Evolutionary conservation across 2,113 vertebrate species (phyloP).

Genomic region (Leucosticte australis): DNA sequence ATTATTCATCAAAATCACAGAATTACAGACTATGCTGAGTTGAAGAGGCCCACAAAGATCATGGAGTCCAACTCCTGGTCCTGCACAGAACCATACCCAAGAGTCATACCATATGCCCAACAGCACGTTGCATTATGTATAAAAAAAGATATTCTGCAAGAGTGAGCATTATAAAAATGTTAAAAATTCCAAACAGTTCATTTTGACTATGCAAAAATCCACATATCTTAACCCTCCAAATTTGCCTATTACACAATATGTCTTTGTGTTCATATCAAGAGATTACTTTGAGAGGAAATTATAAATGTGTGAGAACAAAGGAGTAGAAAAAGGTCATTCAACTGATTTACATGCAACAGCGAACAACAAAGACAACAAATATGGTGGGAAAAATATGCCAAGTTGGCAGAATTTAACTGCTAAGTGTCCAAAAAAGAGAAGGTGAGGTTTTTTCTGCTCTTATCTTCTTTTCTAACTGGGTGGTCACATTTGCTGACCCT

Average conservation of each 20-base stretch:
- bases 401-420: not conserved
- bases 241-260: not conserved
- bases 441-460: not conserved
- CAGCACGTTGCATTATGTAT: fast-evolving
- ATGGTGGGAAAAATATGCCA: not conserved
- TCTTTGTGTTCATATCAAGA: not conserved
- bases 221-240: not conserved
- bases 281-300: not conserved
- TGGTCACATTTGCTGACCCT: not conserved
- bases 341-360: not conserved
- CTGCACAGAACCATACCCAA: not conserved
- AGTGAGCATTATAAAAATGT: not conserved
- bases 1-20: not conserved
- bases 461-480: not conserved
- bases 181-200: not conserved
- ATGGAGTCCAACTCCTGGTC: not conserved
- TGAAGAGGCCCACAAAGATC: not conserved
- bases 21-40: not conserved
- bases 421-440: not conserved
- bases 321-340: not conserved
- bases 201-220: not conserved
- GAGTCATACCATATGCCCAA: not conserved
- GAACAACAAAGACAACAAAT: not conserved
- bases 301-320: not conserved
- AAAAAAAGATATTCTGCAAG: not conserved